phyloP scores from a whole-genome alignment of 2,113 vertebrate species.

The Spheniscus mendiculus region DNA sequence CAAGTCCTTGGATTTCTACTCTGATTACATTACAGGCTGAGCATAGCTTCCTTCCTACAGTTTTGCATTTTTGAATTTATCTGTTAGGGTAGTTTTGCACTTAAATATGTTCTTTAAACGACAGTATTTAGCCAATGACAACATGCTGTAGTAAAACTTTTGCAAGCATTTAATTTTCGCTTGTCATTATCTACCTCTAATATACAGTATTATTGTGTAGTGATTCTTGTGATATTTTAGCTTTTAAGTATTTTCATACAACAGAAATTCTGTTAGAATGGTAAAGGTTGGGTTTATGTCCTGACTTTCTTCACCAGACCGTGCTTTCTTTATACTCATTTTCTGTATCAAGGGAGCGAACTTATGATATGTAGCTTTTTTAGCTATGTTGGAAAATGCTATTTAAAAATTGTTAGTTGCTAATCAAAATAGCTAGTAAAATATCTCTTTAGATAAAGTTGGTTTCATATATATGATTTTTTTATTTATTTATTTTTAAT shows the following conservation, averaged over 20 bases:
- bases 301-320: background rate
- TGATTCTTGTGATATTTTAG: background rate
- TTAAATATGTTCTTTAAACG: background rate
- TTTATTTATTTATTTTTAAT: background rate
- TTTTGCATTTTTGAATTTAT: background rate
- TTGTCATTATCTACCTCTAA: background rate
- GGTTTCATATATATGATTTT: background rate
- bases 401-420: background rate
- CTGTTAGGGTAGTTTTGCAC: background rate
- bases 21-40: background rate
- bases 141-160: background rate
- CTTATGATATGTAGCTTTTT: background rate
- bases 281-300: background rate
- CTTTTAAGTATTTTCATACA: background rate
- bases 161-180: background rate
- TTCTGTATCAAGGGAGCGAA: background rate
- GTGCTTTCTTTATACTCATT: fast-evolving
- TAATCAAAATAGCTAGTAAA: background rate
- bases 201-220: background rate
- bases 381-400: background rate
- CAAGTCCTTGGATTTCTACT: background rate
- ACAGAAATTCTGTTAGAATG: background rate
- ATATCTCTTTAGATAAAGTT: background rate
- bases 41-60: background rate
- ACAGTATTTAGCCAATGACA: background rate